phyloP scores from a whole-genome alignment of 64 coral and sea anemone species.

The Dendrophyllia cribrosa region DNA sequence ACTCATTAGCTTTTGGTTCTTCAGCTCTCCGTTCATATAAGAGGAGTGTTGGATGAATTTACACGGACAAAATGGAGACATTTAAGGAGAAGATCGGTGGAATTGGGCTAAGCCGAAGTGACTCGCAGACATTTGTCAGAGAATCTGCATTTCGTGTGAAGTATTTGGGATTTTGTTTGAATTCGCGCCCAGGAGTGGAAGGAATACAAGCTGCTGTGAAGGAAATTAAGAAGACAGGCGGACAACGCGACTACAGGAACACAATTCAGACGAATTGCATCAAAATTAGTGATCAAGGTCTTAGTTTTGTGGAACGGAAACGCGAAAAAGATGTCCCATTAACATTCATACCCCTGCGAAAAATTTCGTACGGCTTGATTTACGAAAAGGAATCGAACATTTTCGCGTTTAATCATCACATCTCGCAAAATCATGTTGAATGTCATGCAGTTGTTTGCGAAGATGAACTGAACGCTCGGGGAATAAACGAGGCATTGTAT shows the following conservation, averaged over 20 bases:
- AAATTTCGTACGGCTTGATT: conserved; percentile 72
- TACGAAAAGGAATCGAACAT: conserved; percentile 37
- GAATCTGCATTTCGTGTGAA: conserved; percentile 56
- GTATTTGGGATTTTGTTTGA: conserved; percentile 63
- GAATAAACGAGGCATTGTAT: conserved; percentile 66
- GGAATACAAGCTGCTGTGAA: conserved; percentile 50
- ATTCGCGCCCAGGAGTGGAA: conserved; percentile 36
- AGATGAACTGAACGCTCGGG: conserved; percentile 23
- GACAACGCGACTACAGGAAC: neutral
- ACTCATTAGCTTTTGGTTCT: neutral
- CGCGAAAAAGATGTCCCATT: neutral
- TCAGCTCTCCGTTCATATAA: too few relatives aligned
- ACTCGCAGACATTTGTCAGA: conserved; percentile 24
- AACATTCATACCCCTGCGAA: conserved; percentile 51
- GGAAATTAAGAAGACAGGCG: conserved; percentile 20
- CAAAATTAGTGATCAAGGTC: conserved; percentile 17
- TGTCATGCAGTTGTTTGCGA: conserved; percentile 66
- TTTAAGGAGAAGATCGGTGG: conserved; percentile 9
- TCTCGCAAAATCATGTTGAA: conserved; percentile 69
- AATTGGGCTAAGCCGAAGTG: conserved; percentile 1
- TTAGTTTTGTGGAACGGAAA: conserved; percentile 34
- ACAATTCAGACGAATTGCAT: conserved; percentile 40
- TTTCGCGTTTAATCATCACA: conserved; percentile 78
- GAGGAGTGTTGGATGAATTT: too few relatives aligned
- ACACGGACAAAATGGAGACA: neutral